Evolutionary conservation across 2,888 invertebrate species (phyloP).

Genomic region (Penaeus monodon): DNA sequence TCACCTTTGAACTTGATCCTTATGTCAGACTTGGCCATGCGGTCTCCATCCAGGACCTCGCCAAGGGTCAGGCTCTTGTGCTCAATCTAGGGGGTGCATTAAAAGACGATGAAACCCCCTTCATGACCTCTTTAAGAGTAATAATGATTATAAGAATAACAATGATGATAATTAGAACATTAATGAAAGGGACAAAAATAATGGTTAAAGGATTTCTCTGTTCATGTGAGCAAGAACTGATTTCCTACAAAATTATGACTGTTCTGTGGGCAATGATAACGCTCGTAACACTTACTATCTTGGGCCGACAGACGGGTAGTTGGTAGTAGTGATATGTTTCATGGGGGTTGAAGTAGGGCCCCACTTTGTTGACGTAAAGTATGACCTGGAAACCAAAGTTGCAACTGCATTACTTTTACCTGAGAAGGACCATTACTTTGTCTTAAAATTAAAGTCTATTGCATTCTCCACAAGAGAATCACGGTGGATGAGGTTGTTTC

Average conservation of each 20-base stretch:
- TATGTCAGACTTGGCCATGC: constrained; percentile 73
- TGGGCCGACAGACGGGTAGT: constrained; percentile 72
- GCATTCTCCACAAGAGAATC: neutral
- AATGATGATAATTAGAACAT: too few relatives aligned
- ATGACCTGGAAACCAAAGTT: constrained; percentile 68
- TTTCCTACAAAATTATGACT: too few relatives aligned
- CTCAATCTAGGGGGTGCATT: constrained; percentile 70
- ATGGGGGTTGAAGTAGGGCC: constrained; percentile 73
- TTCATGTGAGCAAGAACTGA: too few relatives aligned
- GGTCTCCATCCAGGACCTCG: constrained; percentile 74
- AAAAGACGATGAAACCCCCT: neutral
- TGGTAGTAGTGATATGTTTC: constrained; percentile 74
- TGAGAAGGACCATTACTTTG: neutral
- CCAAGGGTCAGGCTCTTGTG: constrained; percentile 72
- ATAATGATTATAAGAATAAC: too few relatives aligned
- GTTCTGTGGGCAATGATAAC: too few relatives aligned
- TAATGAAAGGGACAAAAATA: too few relatives aligned
- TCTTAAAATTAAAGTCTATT: neutral
- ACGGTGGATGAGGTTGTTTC: too few relatives aligned
- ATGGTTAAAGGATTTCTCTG: too few relatives aligned
- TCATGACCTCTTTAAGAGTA: neutral
- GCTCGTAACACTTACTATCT: constrained; percentile 68
- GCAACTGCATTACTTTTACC: neutral
- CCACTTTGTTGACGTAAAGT: constrained; percentile 74
- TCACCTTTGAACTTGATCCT: constrained; percentile 69